These are phyloP conservation scores for Podabrus alpinus DNA, from an alignment of 2,888 invertebrate genomes.

Conservation along the genomic window DNA sequence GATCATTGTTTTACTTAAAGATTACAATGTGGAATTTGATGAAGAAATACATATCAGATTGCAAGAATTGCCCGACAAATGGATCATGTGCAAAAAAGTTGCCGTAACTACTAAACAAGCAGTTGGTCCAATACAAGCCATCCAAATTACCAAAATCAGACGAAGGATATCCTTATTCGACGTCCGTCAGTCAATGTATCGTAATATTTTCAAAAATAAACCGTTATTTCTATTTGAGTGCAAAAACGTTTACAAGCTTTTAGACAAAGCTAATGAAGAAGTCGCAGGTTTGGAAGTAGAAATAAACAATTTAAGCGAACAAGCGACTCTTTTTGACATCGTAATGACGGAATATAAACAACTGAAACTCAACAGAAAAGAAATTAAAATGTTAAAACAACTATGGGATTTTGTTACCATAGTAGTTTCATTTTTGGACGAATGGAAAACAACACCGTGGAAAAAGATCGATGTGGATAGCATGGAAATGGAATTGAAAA, in stretches of 20 bases:
- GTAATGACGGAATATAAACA: slow-evolving; percentile 81
- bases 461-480: slow-evolving; percentile 90
- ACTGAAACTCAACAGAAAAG: slow-evolving; percentile 74
- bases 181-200: slow-evolving; percentile 74
- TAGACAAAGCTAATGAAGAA: slow-evolving; percentile 72
- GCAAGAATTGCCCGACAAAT: slow-evolving; percentile 83
- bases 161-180: slow-evolving; percentile 82
- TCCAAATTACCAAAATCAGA: slow-evolving; percentile 85
- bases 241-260: slow-evolving; percentile 66
- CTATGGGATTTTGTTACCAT: slow-evolving; percentile 90
- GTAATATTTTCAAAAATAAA: slow-evolving; percentile 70
- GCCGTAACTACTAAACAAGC: slow-evolving; percentile 82
- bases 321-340: slow-evolving; percentile 84
- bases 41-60: slow-evolving; percentile 77
- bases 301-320: slow-evolving; percentile 68
- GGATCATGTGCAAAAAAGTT: slow-evolving; percentile 83
- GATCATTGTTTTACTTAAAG: slow-evolving; percentile 81
- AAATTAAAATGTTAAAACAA: slow-evolving; percentile 75
- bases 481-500: slow-evolving; percentile 94
- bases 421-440: slow-evolving; percentile 79
- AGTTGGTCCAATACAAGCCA: slow-evolving; percentile 86
- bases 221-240: slow-evolving; percentile 67
- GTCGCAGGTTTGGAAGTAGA: slow-evolving; percentile 70
- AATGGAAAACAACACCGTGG: slow-evolving; percentile 95
- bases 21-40: slow-evolving; percentile 85